Evolutionary conservation across 2,797 vertebrate species (phyloP).

Genomic region (Okamejei kenojei): DNA sequence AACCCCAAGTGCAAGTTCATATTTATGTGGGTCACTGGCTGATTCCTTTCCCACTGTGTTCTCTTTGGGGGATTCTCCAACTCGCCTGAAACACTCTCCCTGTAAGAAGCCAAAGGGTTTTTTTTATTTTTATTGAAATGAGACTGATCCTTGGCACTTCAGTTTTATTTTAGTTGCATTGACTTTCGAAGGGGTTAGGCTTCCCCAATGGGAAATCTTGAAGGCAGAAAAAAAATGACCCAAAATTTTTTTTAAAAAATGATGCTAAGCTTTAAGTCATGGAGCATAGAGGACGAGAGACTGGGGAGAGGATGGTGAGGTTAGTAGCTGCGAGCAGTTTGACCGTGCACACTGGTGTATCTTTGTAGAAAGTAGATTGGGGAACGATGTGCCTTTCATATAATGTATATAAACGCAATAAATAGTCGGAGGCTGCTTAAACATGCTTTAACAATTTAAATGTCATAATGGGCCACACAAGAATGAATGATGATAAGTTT

Average conservation of each 20-base stretch:
- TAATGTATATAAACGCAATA: too few relatives aligned
- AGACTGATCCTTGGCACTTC: background rate
- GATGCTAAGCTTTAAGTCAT: background rate
- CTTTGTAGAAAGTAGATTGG: background rate
- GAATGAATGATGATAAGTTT: too few relatives aligned
- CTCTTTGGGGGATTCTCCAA: background rate
- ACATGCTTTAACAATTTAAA: too few relatives aligned
- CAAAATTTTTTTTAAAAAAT: background rate
- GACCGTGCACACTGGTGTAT: background rate
- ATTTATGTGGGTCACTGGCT: background rate
- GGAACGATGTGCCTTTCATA: too few relatives aligned
- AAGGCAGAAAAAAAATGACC: background rate
- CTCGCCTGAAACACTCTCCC: background rate
- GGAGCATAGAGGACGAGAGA: background rate
- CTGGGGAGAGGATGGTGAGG: background rate
- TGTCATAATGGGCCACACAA: too few relatives aligned
- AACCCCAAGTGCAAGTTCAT: constrained; percentile 41
- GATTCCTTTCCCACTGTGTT: background rate
- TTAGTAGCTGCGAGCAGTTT: background rate
- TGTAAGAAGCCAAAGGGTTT: background rate
- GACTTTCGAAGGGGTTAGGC: background rate
- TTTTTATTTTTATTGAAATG: background rate
- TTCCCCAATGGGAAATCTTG: background rate
- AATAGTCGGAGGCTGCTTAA: too few relatives aligned
- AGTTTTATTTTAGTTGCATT: background rate